Evolutionary conservation across 2,888 invertebrate species (phyloP).

Genomic region (Pollenia angustigena): DNA sequence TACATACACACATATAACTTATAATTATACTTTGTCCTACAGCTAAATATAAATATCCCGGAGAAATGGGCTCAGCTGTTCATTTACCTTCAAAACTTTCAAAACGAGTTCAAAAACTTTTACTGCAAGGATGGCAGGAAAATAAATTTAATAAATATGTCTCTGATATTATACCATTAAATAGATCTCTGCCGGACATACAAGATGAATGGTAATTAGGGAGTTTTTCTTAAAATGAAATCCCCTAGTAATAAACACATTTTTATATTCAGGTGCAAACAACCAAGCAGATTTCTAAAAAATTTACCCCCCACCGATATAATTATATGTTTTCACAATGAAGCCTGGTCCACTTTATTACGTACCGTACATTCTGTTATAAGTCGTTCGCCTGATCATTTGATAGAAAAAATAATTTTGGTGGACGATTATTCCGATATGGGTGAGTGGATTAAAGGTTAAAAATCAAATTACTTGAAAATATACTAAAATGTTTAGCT

Average conservation of each 20-base stretch:
- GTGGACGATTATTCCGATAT: constrained; percentile 99
- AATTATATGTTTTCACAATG: constrained; percentile 98
- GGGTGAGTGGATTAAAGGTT: constrained; percentile 87
- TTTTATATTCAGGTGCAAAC: constrained; percentile 89
- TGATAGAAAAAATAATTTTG: constrained; percentile 96
- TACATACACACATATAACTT: no score
- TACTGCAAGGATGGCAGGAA: constrained; percentile 92
- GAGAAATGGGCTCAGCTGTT: constrained; percentile 15
- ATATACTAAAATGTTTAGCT: constrained; percentile 85
- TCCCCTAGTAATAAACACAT: not conserved
- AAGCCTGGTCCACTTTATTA: constrained; percentile 98
- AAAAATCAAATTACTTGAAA: not conserved
- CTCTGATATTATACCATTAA: constrained; percentile 98
- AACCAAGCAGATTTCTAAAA: constrained; percentile 87
- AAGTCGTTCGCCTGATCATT: constrained; percentile 94
- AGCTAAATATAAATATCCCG: not conserved
- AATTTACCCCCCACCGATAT: constrained; percentile 94
- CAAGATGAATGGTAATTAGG: constrained; percentile 94
- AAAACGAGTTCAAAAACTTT: not conserved
- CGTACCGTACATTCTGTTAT: constrained; percentile 98
- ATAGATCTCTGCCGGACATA: constrained; percentile 95
- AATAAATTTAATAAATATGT: constrained; percentile 99
- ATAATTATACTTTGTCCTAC: not conserved
- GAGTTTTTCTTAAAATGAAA: not conserved
- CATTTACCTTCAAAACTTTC: not conserved